Base-by-base conservation (phyloP, 2,888 invertebrate species). In the Pherbina coryleti region DNA sequence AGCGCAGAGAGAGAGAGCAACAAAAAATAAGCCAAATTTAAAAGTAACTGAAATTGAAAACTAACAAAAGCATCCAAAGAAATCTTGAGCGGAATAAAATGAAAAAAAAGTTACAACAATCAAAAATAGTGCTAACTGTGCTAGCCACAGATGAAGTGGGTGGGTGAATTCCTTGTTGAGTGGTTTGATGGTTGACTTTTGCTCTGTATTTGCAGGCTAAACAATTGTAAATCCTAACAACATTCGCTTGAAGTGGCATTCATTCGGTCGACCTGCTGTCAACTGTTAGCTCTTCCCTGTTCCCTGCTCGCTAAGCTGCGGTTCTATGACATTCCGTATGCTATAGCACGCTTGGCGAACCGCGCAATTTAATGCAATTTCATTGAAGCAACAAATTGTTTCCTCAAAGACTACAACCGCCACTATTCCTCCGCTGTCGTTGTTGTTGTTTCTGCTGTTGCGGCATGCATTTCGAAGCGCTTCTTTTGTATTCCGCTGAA, bases 281-380 rank as follows among this genome's bases (percentile, higher is more conserved):
- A 44, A 44, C 44, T 44, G n/a, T n/a, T n/a, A n/a, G n/a, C n/a
- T n/a, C n/a, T n/a, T n/a, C n/a, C n/a, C n/a, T n/a, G 44, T 44
- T 44, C 44, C 14, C 14, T 44, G 3, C 60, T 60, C 5, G 14
- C 25, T 60, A 28, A 60, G 28, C 60, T 17, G 25, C 22, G 19
- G 22, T 5, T 31, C 22, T 1, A 11, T 44, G 37, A 22, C 28
- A 31, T 37, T 44, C 44, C n/a, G 37, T 44, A n/a, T n/a, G 17
- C 8, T 31, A 5, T 44, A 22, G 53, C 55, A 34, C 31, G 70
- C 70, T 70, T 31, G 70, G 55, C 55, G 51, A 51, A 70, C 51
- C 31, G 55, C 70, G 51, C 53, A 70, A 70, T 70, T 55, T 70
- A 70, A 70, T 70, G 53, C 70, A 53, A 70, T 53, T 44, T 70